Base-by-base conservation (phyloP, 2,113 vertebrate species). In the Panthera tigris region DNA sequence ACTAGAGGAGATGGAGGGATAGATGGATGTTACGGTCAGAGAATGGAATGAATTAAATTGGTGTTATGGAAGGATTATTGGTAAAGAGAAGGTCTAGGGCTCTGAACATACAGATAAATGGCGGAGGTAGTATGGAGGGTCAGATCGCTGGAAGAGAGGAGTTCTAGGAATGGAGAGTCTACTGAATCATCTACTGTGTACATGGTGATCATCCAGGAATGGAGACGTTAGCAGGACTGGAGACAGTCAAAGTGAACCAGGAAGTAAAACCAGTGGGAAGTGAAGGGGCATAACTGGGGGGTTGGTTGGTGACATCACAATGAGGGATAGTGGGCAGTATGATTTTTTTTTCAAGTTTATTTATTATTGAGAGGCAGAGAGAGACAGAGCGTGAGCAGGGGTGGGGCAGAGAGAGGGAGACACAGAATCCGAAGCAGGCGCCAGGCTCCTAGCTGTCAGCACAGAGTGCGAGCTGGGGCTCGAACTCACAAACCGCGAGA, bases 381-480 rank as follows among this genome's bases (percentile, higher is more conserved):
- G 16, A 19, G 45, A 45, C 45, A 45, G 45, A 9, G 52, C 8
- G 0, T 9, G 1, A 45, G 7, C 7, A 45, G 45, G 0, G 8
- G 7, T 45, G 45, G 45, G 45, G 45, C 45, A 45, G 45, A 45
- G 45, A 45, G 45, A 1, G 1, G 45, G 45, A 45, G 45, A 45
- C 45, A 45, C 45, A 45, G 45, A 45, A 45, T 45, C 45, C 1
- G 7, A 45, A 45, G 45, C 45, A 45, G 45, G 45, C 7, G 0
- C 45, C 45, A 45, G 45, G 45, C 45, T 45, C 45, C 45, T 45
- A 45, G 45, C 7, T 45, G 8, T 45, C 45, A 45, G 45, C 45
- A 45, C 45, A 45, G 45, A 45, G 45, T 9, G 45, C 45, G 8
- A 45, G 0, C 8, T 45, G 45, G 45, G 45, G 45, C 45, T 45